These are phyloP conservation scores for Campoletis raptor DNA, from an alignment of 2,888 invertebrate species.

Conservation along the genomic window DNA sequence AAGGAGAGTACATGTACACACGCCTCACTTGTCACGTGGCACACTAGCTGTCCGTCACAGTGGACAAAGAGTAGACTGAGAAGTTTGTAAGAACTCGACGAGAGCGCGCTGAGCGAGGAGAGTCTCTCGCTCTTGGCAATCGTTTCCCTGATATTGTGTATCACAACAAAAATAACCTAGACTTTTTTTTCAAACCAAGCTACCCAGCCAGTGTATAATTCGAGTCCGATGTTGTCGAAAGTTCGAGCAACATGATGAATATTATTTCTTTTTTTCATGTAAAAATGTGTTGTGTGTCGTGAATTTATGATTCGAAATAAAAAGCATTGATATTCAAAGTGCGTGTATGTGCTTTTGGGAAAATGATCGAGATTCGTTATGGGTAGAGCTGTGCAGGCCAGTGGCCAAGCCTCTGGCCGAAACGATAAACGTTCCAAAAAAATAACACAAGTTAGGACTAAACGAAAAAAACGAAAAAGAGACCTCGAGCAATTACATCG, in stretches of 20 bases:
- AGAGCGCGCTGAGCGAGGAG: constrained; percentile 19
- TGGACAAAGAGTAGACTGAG: constrained; percentile 22
- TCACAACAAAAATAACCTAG: constrained; percentile 27
- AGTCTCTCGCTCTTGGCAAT: neutral
- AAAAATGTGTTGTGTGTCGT: neutral
- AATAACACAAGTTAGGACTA: constrained; percentile 43
- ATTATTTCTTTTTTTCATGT: neutral
- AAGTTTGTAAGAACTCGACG: constrained; percentile 38
- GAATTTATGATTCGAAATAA: neutral
- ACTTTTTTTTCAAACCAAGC: neutral
- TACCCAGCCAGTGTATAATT: neutral
- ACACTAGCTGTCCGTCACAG: constrained; percentile 42
- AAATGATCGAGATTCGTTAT: constrained; percentile 39
- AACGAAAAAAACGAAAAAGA: constrained; percentile 62
- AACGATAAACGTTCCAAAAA: constrained; percentile 35
- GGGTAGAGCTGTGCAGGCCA: constrained; percentile 49
- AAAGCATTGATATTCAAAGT: neutral
- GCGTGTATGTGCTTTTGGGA: constrained; percentile 5
- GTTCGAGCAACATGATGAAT: neutral
- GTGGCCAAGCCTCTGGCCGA: constrained; percentile 20
- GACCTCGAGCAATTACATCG: constrained; percentile 67
- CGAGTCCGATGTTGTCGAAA: neutral
- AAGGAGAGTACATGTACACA: constrained; percentile 21
- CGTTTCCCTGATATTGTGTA: constrained; percentile 3
- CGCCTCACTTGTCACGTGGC: constrained; percentile 39